phyloP scores from a whole-genome alignment of 2,797 vertebrate species.

The Syngnathus rostellatus region DNA sequence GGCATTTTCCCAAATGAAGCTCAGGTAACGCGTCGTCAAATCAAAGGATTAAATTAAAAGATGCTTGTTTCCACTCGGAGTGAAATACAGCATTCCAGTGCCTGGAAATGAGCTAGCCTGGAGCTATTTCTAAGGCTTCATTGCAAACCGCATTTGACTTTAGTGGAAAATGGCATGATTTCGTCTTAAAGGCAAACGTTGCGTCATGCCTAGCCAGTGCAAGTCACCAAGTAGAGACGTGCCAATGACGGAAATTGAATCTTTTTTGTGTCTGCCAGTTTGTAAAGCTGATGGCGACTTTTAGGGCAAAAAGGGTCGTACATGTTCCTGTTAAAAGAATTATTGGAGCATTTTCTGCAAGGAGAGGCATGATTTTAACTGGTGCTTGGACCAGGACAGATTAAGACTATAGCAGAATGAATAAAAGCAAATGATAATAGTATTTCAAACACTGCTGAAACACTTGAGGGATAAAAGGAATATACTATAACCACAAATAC shows the following conservation, averaged over 20 bases:
- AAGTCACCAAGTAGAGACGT: not conserved
- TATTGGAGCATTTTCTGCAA: slow-evolving; percentile 8
- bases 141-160: slow-evolving; percentile 12
- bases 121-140: slow-evolving; percentile 7
- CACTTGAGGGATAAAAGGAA: not conserved
- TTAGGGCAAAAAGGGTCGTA: not conserved
- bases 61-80: slow-evolving; percentile 26
- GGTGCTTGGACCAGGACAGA: not conserved
- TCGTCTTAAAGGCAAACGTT: slow-evolving; percentile 1
- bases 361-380: slow-evolving; percentile 6
- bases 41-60: slow-evolving; percentile 4
- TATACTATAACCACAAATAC: too few species aligned
- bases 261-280: not conserved
- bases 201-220: slow-evolving; percentile 1
- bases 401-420: not conserved
- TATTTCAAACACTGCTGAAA: not conserved
- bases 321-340: slow-evolving; percentile 12
- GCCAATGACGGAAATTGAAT: not conserved
- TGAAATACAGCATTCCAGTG: slow-evolving; percentile 5
- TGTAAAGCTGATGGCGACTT: not conserved
- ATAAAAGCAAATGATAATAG: not conserved
- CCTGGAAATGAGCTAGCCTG: slow-evolving; percentile 10
- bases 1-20: not conserved
- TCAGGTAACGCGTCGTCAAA: slow-evolving; percentile 6
- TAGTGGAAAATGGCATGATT: slow-evolving; percentile 10